phyloP scores from a whole-genome alignment of 2,888 invertebrate species.

The Drosophila conformis region DNA sequence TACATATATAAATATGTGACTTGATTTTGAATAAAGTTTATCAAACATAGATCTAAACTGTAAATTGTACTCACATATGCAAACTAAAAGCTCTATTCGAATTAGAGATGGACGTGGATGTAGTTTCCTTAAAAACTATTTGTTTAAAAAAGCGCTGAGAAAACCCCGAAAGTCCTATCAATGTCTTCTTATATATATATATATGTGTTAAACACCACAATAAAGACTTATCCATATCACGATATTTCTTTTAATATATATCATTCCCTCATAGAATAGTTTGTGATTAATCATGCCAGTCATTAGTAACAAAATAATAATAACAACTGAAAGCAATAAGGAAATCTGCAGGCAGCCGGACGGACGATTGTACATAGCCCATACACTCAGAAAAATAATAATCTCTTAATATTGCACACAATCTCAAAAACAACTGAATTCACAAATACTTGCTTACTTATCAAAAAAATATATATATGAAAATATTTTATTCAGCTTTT shows the following conservation, averaged over 20 bases:
- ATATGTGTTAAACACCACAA: conserved; percentile 7
- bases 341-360: background rate
- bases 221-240: conserved; percentile 16
- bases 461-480: background rate
- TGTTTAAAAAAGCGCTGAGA: background rate
- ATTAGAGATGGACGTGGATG: conserved; percentile 1
- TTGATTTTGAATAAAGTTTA: background rate
- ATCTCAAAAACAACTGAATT: background rate
- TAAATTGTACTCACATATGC: background rate
- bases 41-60: background rate
- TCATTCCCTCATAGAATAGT: background rate
- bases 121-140: background rate
- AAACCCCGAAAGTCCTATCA: background rate
- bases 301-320: background rate
- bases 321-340: background rate
- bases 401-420: background rate
- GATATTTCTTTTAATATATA: background rate
- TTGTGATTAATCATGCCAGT: background rate
- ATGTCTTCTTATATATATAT: background rate
- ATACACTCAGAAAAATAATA: background rate
- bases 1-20: background rate
- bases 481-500: background rate
- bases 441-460: background rate
- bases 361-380: background rate
- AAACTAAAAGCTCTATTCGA: background rate